Base-by-base conservation (phyloP, 2,797 vertebrate genomes). In the Arremon aurantiirostris region DNA sequence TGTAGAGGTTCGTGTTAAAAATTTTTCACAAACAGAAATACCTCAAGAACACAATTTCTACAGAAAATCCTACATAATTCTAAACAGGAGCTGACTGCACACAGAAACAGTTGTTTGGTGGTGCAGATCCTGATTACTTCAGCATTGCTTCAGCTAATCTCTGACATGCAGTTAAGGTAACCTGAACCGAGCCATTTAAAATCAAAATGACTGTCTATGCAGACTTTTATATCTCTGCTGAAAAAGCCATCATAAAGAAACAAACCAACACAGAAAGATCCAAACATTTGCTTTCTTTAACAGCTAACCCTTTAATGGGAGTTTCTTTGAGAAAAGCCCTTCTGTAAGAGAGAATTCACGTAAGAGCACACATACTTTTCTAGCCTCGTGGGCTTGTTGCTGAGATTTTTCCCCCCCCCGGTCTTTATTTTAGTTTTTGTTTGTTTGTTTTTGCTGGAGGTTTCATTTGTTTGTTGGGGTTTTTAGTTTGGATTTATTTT, bases 331-430 rank as follows among this genome's bases (percentile, higher is more conserved):
- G 64, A 56, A 79, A 46, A 12, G 2, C 18, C 53, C 5, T 46
- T 72, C 42, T 7, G 5, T 59, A 53, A 41, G 7, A 39, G 7
- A 56, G 22, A 37, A 64, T 46, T 84, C 14, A 20, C 14, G 1
- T 49, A 35, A 46, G 13, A 12, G 6, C 27, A 24, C 8, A 22
- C 35, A 34, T 3, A 9, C 4, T 79, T 78, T 86, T 50, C 61
- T 52, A 69, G 20, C 4, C 15, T 64, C 0, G 0, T 23, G 47
- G 9, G 8, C 1, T 41, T 68, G 61, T 17, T 41, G 41, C 5
- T 14, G 37, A 30, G 8, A 1, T 16, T 14, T 50, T 50, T 7
- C 14, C 4, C 3, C 19, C 9, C 52, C 8, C 5, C 21, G 6
- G 35, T 39, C 17, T 60, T 41, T 39, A 20, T 32, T 73, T 60